These are phyloP conservation scores for Augochlora pura DNA, from an alignment of 1,140 invertebrate genomes.

Conservation along the genomic window DNA sequence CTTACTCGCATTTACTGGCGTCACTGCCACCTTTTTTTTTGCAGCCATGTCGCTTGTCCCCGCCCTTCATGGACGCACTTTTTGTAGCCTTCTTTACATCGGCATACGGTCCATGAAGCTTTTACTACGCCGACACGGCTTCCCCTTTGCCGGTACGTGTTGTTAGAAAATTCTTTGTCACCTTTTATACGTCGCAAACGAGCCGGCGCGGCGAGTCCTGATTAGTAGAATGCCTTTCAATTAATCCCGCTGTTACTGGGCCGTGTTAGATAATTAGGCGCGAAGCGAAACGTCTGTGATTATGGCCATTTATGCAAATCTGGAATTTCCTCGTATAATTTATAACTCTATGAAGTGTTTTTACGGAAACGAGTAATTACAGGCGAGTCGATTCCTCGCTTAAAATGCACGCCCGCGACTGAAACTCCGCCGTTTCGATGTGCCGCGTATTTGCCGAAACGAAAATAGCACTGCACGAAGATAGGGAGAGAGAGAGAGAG, in stretches of 20 bases:
- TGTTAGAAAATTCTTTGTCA: constrained; percentile 6
- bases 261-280: not conserved
- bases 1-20: not conserved
- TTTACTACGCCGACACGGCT: not conserved
- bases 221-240: not conserved
- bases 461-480: no score
- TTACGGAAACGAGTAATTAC: no score
- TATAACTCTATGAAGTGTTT: no score
- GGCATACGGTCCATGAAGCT: not conserved
- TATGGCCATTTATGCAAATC: no score
- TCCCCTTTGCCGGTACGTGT: not conserved
- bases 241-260: not conserved
- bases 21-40: not conserved
- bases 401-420: no score
- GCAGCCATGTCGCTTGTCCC: not conserved
- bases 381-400: no score
- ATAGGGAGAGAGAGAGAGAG: no score
- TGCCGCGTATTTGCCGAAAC: no score
- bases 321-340: no score
- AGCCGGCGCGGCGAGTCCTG: not conserved
- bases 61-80: not conserved
- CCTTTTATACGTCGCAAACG: not conserved
- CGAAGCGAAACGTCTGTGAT: not conserved
- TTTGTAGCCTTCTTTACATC: constrained; percentile 3
- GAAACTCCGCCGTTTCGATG: no score